A percentile compares a stretch with the other conserved stretches of the same genome.
phyloP scores from a whole-genome alignment of 2,888 invertebrate species.

The Macropis europaea region DNA sequence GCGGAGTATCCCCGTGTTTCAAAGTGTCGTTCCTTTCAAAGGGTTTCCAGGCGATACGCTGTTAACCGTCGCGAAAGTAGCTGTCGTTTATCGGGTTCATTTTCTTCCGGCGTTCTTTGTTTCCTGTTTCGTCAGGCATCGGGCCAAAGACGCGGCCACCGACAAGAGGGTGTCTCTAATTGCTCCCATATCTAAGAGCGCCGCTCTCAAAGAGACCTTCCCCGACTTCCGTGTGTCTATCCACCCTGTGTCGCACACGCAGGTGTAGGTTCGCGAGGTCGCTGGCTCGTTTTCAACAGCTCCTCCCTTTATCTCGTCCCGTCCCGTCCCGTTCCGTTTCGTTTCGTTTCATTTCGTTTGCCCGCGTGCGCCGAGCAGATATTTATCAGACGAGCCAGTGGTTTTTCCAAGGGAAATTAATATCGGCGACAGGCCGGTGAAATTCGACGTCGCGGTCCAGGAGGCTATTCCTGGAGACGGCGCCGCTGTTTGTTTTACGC shows the following conservation, averaged over 20 bases:
- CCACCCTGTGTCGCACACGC: background rate
- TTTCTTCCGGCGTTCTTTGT: conserved; percentile 35
- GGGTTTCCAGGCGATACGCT: background rate
- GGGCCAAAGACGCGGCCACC: conserved; percentile 41
- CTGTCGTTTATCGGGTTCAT: conserved; percentile 30
- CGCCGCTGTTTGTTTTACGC: conserved; percentile 7
- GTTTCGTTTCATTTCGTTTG: conserved; percentile 40
- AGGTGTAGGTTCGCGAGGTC: conserved; percentile 10
- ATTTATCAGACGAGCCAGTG: conserved; percentile 29
- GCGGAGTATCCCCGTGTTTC: no score
- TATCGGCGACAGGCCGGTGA: conserved; percentile 33
- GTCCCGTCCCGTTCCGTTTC: conserved; percentile 30
- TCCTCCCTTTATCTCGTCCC: conserved; percentile 31
- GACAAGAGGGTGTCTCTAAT: conserved; percentile 70
- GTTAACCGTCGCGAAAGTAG: conserved; percentile 4
- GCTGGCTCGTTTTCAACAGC: conserved; percentile 45
- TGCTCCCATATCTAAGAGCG: conserved; percentile 70
- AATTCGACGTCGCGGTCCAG: conserved; percentile 8
- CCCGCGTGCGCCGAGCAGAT: conserved; percentile 2
- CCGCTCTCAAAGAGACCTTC: conserved; percentile 65
- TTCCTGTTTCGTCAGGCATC: conserved; percentile 41
- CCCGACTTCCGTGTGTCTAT: conserved; percentile 26
- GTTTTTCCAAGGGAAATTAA: conserved; percentile 42
- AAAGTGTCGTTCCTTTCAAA: no score
- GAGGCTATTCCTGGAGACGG: conserved; percentile 2